A percentile compares a stretch with the other conserved stretches of the same genome.
Conservation (phyloP, 2,113 vertebrate species). For the Camarhynchus parvulus region DNA sequence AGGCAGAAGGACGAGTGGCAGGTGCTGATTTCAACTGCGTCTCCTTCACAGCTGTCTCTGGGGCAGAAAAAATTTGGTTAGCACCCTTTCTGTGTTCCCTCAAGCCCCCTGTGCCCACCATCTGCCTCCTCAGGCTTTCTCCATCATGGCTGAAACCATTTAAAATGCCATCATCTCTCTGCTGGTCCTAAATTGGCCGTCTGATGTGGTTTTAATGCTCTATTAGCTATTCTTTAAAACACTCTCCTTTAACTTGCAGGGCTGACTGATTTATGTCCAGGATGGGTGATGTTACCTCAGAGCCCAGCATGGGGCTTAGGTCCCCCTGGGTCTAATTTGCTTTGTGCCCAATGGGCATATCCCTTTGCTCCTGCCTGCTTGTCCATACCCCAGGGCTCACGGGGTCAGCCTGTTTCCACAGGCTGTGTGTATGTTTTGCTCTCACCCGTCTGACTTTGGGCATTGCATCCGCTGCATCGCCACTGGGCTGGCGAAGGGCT, state of each 20-base stretch:
- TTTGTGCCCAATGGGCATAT: background rate
- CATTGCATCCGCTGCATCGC: fast-evolving
- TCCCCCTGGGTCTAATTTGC: background rate
- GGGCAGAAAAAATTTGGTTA: background rate
- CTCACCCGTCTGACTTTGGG: fast-evolving
- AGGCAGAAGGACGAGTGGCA: background rate
- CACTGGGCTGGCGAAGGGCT: background rate
- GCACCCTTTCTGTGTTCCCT: background rate
- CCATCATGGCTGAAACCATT: constrained; percentile 12
- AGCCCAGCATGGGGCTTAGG: background rate
- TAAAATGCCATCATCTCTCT: constrained; percentile 33
- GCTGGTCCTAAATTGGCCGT: constrained; percentile 23
- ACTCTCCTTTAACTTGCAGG: background rate
- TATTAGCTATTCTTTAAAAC: constrained; percentile 13
- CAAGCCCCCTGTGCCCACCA: background rate
- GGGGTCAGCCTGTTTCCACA: background rate
- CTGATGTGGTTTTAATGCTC: constrained; percentile 37
- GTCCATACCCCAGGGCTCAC: background rate
- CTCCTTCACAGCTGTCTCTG: background rate
- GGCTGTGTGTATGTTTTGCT: background rate
- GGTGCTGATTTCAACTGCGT: background rate
- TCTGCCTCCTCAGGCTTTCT: background rate
- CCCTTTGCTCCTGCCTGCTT: background rate
- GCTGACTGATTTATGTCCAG: background rate
- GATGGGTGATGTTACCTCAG: background rate